These are phyloP conservation scores for Apomyelois bistriatella DNA, from an alignment of 2,888 invertebrate genomes.

Conservation along the genomic window DNA sequence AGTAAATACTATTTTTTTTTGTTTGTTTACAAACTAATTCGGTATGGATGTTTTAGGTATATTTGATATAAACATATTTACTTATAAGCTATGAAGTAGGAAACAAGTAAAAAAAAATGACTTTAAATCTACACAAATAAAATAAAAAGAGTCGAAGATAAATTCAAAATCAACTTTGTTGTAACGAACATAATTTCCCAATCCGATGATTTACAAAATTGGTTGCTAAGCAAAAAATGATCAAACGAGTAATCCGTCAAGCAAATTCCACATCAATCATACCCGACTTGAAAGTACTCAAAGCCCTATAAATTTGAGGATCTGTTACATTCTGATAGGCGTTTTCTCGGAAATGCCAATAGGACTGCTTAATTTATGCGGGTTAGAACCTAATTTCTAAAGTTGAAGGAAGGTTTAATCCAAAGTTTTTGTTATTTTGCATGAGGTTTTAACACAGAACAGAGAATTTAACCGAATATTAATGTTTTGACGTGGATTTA, in stretches of 20 bases:
- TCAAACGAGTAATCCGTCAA: background rate
- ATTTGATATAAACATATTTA: too few relatives aligned
- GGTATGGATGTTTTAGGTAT: too few relatives aligned
- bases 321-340: slow-evolving; percentile 11
- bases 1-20: too few relatives aligned
- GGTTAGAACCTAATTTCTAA: slow-evolving; percentile 14
- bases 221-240: slow-evolving; percentile 7
- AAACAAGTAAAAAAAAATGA: too few relatives aligned
- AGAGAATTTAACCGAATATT: too few relatives aligned
- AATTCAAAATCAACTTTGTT: background rate
- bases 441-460: background rate
- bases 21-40: too few relatives aligned
- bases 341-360: slow-evolving; percentile 3
- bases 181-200: background rate
- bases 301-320: slow-evolving; percentile 12
- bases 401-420: slow-evolving; percentile 6
- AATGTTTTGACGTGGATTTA: too few relatives aligned
- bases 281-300: slow-evolving; percentile 9
- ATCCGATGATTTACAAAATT: background rate
- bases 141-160: background rate
- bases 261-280: slow-evolving; percentile 6
- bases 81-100: too few relatives aligned
- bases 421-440: slow-evolving; percentile 2
- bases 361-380: slow-evolving; percentile 14
- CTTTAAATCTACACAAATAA: background rate